Evolutionary conservation across 1,140 invertebrate species (phyloP), one percentile per base, ranked within the genome.

Genomic region (Pachyrhynchus sulphureomaculatus): DNA sequence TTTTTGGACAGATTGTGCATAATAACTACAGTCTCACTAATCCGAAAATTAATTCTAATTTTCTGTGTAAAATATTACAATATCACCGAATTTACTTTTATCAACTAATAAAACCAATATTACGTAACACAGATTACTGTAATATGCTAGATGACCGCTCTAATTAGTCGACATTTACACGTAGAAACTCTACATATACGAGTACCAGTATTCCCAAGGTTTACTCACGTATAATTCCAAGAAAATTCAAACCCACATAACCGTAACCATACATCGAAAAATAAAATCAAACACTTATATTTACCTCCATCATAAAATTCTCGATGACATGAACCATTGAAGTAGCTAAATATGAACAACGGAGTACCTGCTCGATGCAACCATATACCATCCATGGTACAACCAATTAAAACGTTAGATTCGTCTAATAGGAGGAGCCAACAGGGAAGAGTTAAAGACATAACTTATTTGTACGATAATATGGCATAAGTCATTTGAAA

Each of bases 401-500:
- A 32, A 29, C 55, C 55, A 58, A 58, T 58, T 4, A 18, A 15
- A 24, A 17, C 42, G 34, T 21, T 41, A 51, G 53, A 56, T 26
- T 21, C 21, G 13, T 39, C 26, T 12, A 48, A 47, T 6, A n/a
- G 32, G 15, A 29, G 42, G 17, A 13, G 20, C 44, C 5, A 6
- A 6, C 9, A 37, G 29, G 24, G 26, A 48, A 58, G 55, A 48
- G 45, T 48, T 48, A 37, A 48, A 24, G 24, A 58, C 23, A 37
- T 58, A 45, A 56, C 4, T 56, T 56, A 56, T 56, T 56, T 56
- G 37, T 42, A 21, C 34, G 53, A 56, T 56, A 56, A 56, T 56
- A 34, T 45, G 29, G 23, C 39, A 56, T 48, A 29, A 58, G 44
- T 24, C 20, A 47, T 58, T 58, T 39, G 57, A 60, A 52, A 53